Evolutionary conservation across 2,113 vertebrate genomes (phyloP).

Genomic region (Carettochelys insculpta): DNA sequence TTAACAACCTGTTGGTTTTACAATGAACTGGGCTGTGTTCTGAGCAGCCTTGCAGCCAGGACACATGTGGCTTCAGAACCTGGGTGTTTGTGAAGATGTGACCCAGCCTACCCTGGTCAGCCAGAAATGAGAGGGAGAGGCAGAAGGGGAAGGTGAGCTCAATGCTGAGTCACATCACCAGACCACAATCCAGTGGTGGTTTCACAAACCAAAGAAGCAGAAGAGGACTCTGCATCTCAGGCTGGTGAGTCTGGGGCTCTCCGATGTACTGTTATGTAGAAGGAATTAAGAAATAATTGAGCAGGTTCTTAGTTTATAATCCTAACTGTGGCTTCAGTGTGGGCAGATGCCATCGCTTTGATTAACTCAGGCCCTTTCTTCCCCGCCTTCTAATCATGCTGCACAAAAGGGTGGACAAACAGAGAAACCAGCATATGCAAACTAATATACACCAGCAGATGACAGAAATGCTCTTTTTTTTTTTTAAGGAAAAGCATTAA

Average conservation of each 20-base stretch:
- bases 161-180: fast-evolving
- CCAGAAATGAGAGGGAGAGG: background rate
- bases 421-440: fast-evolving
- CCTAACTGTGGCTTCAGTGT: background rate
- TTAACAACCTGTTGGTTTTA: background rate
- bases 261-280: background rate
- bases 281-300: background rate
- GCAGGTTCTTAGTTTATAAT: background rate
- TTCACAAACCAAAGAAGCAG: background rate
- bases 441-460: background rate
- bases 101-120: background rate
- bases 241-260: background rate
- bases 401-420: background rate
- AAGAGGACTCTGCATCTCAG: background rate
- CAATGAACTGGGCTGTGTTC: background rate
- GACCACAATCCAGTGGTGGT: fast-evolving
- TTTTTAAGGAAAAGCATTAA: background rate
- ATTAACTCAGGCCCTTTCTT: fast-evolving
- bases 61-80: background rate
- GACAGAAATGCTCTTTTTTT: background rate
- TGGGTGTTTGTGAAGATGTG: background rate
- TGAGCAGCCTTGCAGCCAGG: background rate
- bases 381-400: background rate
- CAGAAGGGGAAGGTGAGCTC: fast-evolving
- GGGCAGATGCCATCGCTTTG: fast-evolving